Base-by-base conservation (phyloP, 2,888 invertebrate species). In the Stegophylla sp. region DNA sequence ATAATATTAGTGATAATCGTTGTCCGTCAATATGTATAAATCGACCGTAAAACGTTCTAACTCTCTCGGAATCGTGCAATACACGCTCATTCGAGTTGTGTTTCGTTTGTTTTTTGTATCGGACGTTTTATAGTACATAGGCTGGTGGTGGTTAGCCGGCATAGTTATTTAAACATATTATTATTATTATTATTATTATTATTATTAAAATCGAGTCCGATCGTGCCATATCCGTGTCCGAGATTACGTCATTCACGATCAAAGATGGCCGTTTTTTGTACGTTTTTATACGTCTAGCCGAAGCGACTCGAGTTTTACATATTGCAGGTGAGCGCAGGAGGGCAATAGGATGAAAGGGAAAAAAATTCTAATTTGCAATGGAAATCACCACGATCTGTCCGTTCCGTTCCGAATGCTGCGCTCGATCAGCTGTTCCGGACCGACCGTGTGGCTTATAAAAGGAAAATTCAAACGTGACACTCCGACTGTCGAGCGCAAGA, bases 281-380 rank as follows among this genome's bases (percentile, higher is more conserved):
- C 43, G n/a, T n/a, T n/a, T n/a, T n/a, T n/a, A n/a, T n/a, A 43
- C 43, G 69, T 79, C 79, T 79, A 79, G 71, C 79, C 79, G 69
- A 41, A 61, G 51, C 69, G 28, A 61, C 63, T n/a, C n/a, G 48
- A 10, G 10, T 71, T 79, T 71, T 69, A 71, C 69, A 79, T 63
- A 79, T 56, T 63, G 61, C 61, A 69, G 69, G 69, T 59, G 77
- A 77, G 15, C 77, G 20, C n/a, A 1, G 48, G 71, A 23, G 41
- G 69, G 34, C 59, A 41, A 63, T 69, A 79, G 69, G 79, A 71
- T 79, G 79, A 79, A 79, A 79, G 79, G 79, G 79, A 79, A 79
- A 79, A 79, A 79, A 79, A 79, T 61, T 13, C 34, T 79, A 17
- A 79, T 79, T 79, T 79, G 79, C 79, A 79, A 71, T 79, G 69